A percentile compares a stretch with the other conserved stretches of the same genome.
Conservation (phyloP, 2,888 invertebrate genomes). For the Hemicrepidius hirtus region DNA sequence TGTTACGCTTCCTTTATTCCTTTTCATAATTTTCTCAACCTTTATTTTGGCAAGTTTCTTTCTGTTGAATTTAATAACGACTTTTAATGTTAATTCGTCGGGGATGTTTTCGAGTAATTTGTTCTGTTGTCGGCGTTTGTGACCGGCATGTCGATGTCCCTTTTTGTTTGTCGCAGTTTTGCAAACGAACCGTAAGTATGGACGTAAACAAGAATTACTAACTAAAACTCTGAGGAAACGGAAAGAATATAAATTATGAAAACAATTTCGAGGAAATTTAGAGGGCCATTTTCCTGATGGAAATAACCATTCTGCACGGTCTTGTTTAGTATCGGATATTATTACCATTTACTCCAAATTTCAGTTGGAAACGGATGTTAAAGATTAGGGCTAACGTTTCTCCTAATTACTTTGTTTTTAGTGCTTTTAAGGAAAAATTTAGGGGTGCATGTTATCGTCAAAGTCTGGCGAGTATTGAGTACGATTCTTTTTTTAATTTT, state of each 20-base stretch:
- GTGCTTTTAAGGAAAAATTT: no score
- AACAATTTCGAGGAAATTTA: slow-evolving; percentile 28
- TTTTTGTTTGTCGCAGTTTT: slow-evolving; percentile 30
- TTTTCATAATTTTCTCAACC: slow-evolving; percentile 33
- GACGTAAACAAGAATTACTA: slow-evolving; percentile 15
- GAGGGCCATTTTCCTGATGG: slow-evolving; percentile 1
- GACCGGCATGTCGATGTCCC: slow-evolving; percentile 39
- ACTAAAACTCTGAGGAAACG: not conserved
- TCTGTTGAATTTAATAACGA: slow-evolving; percentile 29
- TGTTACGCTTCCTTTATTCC: slow-evolving; percentile 32
- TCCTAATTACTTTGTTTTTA: no score
- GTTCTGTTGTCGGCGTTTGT: slow-evolving; percentile 32
- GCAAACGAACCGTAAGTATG: slow-evolving; percentile 22
- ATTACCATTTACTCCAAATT: slow-evolving; percentile 11
- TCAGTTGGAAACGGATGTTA: not conserved
- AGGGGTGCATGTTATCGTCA: no score
- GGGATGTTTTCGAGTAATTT: slow-evolving; percentile 38
- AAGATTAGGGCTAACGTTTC: no score
- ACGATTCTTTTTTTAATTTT: no score
- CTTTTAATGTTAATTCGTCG: slow-evolving; percentile 33
- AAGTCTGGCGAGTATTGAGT: no score
- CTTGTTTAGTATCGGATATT: slow-evolving; percentile 18
- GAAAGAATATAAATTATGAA: slow-evolving; percentile 30
- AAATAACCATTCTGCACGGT: slow-evolving; percentile 3
- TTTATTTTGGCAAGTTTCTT: slow-evolving; percentile 11